These are phyloP conservation scores for Xestia c-nigrum DNA, from an alignment of 2,888 invertebrate genomes.

Conservation along the genomic window DNA sequence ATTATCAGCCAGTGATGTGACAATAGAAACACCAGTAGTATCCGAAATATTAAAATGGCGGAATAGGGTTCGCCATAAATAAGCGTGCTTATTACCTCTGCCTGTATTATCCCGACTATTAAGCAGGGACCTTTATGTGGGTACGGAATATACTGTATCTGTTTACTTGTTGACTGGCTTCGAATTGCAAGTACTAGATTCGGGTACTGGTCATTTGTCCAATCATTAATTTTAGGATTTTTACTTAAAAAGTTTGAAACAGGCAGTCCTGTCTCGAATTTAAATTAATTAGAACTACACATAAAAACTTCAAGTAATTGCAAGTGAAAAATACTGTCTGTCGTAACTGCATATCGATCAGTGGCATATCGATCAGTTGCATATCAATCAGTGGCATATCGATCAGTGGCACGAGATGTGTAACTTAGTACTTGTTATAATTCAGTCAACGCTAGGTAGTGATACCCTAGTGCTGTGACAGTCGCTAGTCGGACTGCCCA, in stretches of 20 bases:
- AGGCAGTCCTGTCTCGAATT: neutral
- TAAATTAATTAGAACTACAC: neutral
- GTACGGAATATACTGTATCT: conserved; percentile 29
- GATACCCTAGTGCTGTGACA: too few relatives aligned
- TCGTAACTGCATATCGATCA: too few relatives aligned
- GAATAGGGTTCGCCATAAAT: conserved; percentile 47
- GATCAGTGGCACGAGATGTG: neutral
- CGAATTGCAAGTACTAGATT: neutral
- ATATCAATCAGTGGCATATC: too few relatives aligned
- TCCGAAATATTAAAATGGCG: conserved; percentile 51
- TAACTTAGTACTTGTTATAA: neutral
- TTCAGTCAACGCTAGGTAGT: neutral
- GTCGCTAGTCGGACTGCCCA: too few relatives aligned
- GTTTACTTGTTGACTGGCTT: conserved; percentile 29
- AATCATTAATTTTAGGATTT: neutral
- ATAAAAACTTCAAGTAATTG: neutral
- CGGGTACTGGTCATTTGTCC: neutral
- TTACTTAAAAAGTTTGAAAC: too few relatives aligned
- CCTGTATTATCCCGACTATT: conserved; percentile 37
- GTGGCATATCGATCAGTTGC: neutral
- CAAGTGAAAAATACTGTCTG: neutral
- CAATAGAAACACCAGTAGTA: conserved; percentile 5
- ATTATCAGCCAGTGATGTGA: neutral
- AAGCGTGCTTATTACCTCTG: conserved; percentile 43
- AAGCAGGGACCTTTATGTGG: conserved; percentile 33